Conservation (phyloP, 2,797 vertebrate genomes). For the Acanthurus tractus region DNA sequence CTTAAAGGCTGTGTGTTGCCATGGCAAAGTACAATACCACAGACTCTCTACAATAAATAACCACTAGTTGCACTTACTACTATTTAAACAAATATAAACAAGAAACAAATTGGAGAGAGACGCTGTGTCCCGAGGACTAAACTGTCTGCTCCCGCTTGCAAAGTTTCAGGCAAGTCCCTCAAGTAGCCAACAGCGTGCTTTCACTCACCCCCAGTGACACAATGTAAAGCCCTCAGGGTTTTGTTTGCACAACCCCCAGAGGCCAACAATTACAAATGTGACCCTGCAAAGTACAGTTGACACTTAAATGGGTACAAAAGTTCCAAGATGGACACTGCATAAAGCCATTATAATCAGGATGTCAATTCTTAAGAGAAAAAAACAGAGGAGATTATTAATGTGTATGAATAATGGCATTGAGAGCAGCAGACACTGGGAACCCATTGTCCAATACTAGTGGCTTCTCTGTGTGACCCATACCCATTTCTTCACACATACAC, state of each 20-base stretch:
- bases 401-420: slow-evolving; percentile 86
- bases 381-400: slow-evolving; percentile 80
- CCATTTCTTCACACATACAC: slow-evolving; percentile 70
- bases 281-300: slow-evolving; percentile 58
- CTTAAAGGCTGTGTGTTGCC: slow-evolving; percentile 64
- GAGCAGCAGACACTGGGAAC: slow-evolving; percentile 74
- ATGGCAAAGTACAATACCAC: slow-evolving; percentile 51
- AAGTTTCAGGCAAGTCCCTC: slow-evolving; percentile 37
- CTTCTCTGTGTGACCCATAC: slow-evolving; percentile 73
- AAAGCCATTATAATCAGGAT: slow-evolving; percentile 65
- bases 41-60: slow-evolving; percentile 41
- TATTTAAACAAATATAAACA: slow-evolving; percentile 27
- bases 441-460: slow-evolving; percentile 80
- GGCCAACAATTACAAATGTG: slow-evolving; percentile 57
- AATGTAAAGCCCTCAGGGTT: slow-evolving; percentile 33
- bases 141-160: slow-evolving; percentile 34
- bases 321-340: slow-evolving; percentile 60
- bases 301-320: slow-evolving; percentile 75
- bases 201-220: slow-evolving; percentile 56
- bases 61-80: slow-evolving; percentile 12
- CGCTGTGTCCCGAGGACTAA: slow-evolving; percentile 15
- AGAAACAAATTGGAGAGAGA: slow-evolving; percentile 38
- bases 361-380: slow-evolving; percentile 62
- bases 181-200: slow-evolving; percentile 45
- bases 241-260: slow-evolving; percentile 46